phyloP scores from a whole-genome alignment of 1,140 invertebrate genomes.

The Agraylea sexmaculata region DNA sequence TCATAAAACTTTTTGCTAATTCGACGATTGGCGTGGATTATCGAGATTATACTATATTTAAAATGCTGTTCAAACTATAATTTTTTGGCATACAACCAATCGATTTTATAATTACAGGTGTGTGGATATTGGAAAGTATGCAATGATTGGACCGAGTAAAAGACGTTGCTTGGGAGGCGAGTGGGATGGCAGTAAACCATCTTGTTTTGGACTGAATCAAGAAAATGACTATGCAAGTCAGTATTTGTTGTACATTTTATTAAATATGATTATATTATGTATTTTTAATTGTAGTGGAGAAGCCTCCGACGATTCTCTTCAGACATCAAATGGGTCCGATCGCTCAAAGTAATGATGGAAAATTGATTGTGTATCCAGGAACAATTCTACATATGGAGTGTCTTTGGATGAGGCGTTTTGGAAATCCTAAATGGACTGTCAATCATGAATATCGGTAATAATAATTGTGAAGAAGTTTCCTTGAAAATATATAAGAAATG shows the following conservation, averaged over 20 bases:
- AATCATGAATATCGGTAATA: conserved; percentile 52
- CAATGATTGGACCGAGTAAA: conserved; percentile 46
- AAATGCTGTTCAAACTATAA: too few species aligned
- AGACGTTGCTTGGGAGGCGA: conserved; percentile 59
- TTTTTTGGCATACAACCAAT: not conserved
- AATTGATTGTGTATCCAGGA: conserved; percentile 72
- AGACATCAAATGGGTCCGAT: conserved; percentile 69
- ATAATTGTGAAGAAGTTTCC: too few species aligned
- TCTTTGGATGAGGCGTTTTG: conserved; percentile 71
- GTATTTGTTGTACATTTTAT: conserved; percentile 23
- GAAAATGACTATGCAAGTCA: conserved; percentile 73
- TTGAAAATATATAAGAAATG: too few species aligned
- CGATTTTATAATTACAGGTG: conserved; percentile 44
- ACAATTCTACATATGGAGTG: conserved; percentile 79
- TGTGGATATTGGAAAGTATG: conserved; percentile 67
- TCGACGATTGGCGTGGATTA: too few species aligned
- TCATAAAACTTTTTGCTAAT: too few species aligned
- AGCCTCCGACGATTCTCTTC: conserved; percentile 74
- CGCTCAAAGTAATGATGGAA: conserved; percentile 75
- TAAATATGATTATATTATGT: conserved; percentile 2
- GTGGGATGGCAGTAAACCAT: conserved; percentile 66
- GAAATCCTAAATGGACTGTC: conserved; percentile 72
- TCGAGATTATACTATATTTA: too few species aligned
- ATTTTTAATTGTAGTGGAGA: conserved; percentile 52
- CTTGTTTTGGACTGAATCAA: conserved; percentile 71